These are phyloP conservation scores for Tragulus kanchil DNA, from an alignment of 2,113 vertebrate species.

Conservation along the genomic window DNA sequence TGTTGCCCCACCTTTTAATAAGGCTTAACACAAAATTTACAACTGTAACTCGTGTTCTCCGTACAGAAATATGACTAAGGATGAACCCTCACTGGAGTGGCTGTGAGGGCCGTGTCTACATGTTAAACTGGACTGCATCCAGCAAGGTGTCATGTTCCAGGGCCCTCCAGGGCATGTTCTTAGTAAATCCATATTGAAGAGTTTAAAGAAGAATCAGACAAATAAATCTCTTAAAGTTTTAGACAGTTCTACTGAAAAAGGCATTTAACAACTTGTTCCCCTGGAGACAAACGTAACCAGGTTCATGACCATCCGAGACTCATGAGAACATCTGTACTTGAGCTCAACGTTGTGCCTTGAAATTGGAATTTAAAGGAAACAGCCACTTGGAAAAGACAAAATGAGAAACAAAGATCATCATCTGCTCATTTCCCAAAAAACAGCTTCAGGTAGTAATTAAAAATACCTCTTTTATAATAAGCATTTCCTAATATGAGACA, in stretches of 20 bases:
- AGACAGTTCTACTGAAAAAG: background rate
- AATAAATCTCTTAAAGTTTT: background rate
- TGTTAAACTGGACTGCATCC: too few relatives aligned
- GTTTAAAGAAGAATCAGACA: background rate
- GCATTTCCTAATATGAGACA: background rate
- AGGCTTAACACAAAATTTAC: background rate
- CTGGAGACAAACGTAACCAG: background rate
- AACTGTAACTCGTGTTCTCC: background rate
- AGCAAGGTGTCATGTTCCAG: background rate
- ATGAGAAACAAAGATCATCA: background rate
- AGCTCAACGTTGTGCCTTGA: background rate
- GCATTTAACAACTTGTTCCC: background rate
- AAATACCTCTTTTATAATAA: background rate
- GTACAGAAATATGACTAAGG: background rate
- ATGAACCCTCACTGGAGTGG: background rate
- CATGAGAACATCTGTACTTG: background rate
- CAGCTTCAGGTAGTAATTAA: background rate
- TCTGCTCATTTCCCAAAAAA: background rate
- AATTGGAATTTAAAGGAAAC: background rate
- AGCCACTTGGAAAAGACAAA: conserved; percentile 5
- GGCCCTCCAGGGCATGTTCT: background rate
- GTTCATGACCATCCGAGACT: background rate
- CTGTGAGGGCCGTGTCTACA: rapidly evolving
- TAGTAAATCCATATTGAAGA: background rate
- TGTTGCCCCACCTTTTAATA: background rate